Conservation (phyloP, 2,797 vertebrate genomes). For the Cygnus olor region DNA sequence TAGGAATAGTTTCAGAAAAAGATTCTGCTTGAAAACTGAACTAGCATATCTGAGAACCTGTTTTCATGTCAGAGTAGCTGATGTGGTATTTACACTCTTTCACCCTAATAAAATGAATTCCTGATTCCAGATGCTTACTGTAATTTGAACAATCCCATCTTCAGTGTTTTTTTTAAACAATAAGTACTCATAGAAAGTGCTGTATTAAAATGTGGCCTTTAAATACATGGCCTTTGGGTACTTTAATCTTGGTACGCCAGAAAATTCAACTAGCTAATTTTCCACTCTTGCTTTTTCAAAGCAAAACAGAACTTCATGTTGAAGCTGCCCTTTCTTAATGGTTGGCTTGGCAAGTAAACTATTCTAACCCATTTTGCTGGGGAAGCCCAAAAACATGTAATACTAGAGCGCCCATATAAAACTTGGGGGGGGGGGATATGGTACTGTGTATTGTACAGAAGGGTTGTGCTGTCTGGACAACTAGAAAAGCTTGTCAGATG, state of each 20-base stretch:
- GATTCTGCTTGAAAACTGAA: background rate
- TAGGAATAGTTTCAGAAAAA: background rate
- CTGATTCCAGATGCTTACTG: background rate
- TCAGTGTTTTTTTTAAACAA: background rate
- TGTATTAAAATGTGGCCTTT: background rate
- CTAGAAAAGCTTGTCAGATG: background rate
- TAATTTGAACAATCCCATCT: background rate
- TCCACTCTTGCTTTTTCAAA: background rate
- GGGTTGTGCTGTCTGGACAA: background rate
- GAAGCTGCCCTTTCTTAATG: conserved; percentile 29
- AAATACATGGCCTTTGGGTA: conserved; percentile 30
- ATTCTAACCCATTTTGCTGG: background rate
- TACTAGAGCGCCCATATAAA: background rate
- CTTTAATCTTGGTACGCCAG: background rate
- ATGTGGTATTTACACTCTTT: background rate
- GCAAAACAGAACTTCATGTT: background rate
- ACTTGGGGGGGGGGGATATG: background rate
- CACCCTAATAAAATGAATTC: background rate
- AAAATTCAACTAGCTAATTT: conserved; percentile 32
- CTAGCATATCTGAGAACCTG: background rate
- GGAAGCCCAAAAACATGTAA: background rate
- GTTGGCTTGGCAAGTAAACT: conserved; percentile 33
- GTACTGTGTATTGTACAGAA: background rate
- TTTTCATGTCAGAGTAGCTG: background rate
- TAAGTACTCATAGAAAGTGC: background rate